Percentiles rank a stretch among this genome's conserved stretches.
These are phyloP conservation scores for Muscicapa adusta DNA, from an alignment of 2,113 vertebrate species.

Conservation along the genomic window DNA sequence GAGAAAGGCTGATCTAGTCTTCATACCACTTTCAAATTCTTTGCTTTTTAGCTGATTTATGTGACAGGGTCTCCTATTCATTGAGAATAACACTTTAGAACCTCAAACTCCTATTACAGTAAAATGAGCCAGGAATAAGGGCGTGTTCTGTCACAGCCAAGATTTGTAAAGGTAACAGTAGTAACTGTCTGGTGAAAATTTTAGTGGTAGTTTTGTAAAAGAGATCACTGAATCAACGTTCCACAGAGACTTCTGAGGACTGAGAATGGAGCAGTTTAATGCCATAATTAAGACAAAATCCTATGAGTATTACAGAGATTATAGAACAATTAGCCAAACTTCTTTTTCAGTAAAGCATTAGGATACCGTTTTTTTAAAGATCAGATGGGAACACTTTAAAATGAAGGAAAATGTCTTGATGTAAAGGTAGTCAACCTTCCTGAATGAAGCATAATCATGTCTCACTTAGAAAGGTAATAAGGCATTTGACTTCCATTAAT, in stretches of 20 bases:
- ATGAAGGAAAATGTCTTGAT: not conserved
- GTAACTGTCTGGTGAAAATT: not conserved
- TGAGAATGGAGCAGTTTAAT: not conserved
- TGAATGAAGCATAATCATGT: not conserved
- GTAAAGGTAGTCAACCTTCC: not conserved
- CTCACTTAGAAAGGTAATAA: slow-evolving; percentile 45
- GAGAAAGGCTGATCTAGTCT: not conserved
- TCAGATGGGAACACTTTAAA: not conserved
- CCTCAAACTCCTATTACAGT: not conserved
- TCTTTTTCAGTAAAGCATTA: not conserved
- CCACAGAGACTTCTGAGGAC: not conserved
- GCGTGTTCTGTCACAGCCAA: not conserved
- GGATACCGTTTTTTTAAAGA: slow-evolving; percentile 14
- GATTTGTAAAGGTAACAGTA: not conserved
- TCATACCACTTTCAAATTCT: not conserved
- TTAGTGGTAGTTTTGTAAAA: not conserved
- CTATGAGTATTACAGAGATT: not conserved
- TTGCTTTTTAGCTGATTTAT: not conserved
- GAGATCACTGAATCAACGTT: not conserved
- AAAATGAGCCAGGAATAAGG: not conserved
- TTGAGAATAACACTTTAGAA: not conserved
- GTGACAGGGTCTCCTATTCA: not conserved
- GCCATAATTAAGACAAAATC: slow-evolving; percentile 1
- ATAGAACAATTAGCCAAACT: not conserved
- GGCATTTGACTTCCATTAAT: slow-evolving; percentile 40